Evolutionary conservation across 2,113 vertebrate species (phyloP).

Genomic region (Piprites chloris): DNA sequence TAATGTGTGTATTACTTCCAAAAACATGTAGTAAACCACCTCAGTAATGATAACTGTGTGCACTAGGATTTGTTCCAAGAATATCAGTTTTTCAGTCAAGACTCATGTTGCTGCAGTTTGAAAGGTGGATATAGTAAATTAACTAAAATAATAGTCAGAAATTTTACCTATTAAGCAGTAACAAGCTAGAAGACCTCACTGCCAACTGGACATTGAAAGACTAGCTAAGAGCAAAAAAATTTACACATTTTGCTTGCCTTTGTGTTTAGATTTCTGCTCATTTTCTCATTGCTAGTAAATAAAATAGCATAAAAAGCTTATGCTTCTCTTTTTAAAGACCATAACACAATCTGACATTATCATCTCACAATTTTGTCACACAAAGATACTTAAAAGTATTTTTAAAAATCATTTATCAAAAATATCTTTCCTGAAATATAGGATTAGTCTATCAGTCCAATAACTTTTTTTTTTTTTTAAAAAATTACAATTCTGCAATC

Average conservation of each 20-base stretch:
- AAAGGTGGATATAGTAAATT: not conserved
- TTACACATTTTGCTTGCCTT: not conserved
- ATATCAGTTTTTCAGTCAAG: not conserved
- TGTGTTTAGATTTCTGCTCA: not conserved
- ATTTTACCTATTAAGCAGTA: not conserved
- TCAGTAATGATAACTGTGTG: not conserved
- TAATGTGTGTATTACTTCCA: not conserved
- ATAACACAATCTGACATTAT: not conserved
- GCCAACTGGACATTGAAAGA: not conserved
- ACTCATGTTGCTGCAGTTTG: not conserved
- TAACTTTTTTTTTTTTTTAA: not conserved
- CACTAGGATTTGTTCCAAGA: not conserved
- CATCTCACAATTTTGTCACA: not conserved
- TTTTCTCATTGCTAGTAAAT: not conserved
- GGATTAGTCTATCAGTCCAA: not conserved
- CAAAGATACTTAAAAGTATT: not conserved
- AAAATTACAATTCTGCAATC: not conserved
- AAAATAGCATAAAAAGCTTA: not conserved
- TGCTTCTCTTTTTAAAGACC: not conserved
- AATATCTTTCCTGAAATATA: not conserved
- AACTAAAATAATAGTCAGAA: not conserved
- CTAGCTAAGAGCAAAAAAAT: not conserved
- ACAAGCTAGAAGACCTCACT: not conserved
- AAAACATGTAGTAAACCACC: not conserved
- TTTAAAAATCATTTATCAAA: not conserved